phyloP scores from a whole-genome alignment of 1,140 invertebrate genomes.

The Drosophila oshimai region DNA sequence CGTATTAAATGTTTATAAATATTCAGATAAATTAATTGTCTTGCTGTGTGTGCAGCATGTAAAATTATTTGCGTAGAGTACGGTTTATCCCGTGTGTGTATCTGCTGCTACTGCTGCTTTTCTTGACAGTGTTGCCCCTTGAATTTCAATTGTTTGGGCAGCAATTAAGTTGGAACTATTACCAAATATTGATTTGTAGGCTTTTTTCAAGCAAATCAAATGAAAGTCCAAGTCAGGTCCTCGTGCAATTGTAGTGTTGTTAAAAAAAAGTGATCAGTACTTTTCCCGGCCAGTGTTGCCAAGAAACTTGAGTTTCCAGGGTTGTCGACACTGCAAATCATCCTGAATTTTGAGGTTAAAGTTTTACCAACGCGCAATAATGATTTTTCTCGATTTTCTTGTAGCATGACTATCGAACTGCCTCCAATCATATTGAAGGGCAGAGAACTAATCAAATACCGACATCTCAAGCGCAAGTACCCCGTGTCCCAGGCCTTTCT shows the following conservation, averaged over 20 bases:
- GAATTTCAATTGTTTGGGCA: too few relatives aligned
- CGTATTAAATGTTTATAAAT: conserved; percentile 10
- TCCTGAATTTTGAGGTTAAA: conserved; percentile 4
- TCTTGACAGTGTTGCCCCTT: not conserved
- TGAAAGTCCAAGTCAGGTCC: too few relatives aligned
- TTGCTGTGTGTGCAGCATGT: not conserved
- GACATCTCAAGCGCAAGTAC: conserved; percentile 53
- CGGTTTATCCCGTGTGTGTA: conserved; percentile 1
- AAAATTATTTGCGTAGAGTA: not conserved
- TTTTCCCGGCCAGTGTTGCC: conserved; percentile 27
- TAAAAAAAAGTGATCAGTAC: not conserved
- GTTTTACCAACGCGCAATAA: not conserved
- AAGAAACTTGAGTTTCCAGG: not conserved
- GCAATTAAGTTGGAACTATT: too few relatives aligned
- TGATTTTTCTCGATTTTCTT: not conserved
- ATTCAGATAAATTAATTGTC: not conserved
- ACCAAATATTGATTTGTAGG: not conserved
- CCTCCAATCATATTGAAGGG: conserved; percentile 49
- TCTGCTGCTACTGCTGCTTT: not conserved
- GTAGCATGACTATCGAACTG: conserved; percentile 54
- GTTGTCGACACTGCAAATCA: conserved; percentile 6
- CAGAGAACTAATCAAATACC: conserved; percentile 49
- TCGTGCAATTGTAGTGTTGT: not conserved
- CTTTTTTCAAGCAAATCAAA: too few relatives aligned
- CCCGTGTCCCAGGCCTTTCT: conserved; percentile 60